Evolutionary conservation across 92 coral and sea anemone genomes (phyloP).

Genomic region (Phymanthus crucifer): DNA sequence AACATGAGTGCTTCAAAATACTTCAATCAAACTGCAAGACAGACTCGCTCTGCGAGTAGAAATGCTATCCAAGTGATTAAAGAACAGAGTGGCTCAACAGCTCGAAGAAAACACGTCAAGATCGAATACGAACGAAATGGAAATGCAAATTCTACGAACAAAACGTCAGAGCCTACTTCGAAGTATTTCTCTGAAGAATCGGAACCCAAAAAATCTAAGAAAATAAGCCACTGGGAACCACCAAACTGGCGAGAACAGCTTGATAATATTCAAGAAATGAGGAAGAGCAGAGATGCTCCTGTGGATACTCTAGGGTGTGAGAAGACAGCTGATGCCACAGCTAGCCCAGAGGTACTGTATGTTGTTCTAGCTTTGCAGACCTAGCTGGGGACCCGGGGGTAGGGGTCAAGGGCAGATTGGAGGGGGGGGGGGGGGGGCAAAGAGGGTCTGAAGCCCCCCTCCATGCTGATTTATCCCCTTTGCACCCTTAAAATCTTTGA

Average conservation of each 20-base stretch:
- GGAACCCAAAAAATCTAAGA: constrained; percentile 18
- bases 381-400: not conserved
- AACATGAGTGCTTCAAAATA: constrained; percentile 69
- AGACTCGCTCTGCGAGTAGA: constrained; percentile 66
- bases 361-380: not conserved
- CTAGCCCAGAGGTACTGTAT: constrained; percentile 68
- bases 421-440: not conserved
- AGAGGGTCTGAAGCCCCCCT: not conserved
- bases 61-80: constrained; percentile 38
- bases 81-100: constrained; percentile 17
- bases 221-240: constrained; percentile 59
- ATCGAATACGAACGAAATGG: constrained; percentile 71
- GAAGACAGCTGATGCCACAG: constrained; percentile 76
- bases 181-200: constrained; percentile 13
- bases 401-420: not conserved
- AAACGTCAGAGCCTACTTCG: constrained; percentile 20
- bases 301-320: constrained; percentile 93
- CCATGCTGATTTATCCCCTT: too few relatives aligned
- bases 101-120: constrained; percentile 65
- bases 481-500: too few relatives aligned
- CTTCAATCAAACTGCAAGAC: constrained; percentile 33
- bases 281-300: constrained; percentile 78
- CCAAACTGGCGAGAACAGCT: constrained; percentile 75
- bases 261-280: constrained; percentile 84
- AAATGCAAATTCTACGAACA: constrained; percentile 10